These are phyloP conservation scores for Darevskia nairensis DNA, from an alignment of 2,797 vertebrate genomes.

Conservation along the genomic window DNA sequence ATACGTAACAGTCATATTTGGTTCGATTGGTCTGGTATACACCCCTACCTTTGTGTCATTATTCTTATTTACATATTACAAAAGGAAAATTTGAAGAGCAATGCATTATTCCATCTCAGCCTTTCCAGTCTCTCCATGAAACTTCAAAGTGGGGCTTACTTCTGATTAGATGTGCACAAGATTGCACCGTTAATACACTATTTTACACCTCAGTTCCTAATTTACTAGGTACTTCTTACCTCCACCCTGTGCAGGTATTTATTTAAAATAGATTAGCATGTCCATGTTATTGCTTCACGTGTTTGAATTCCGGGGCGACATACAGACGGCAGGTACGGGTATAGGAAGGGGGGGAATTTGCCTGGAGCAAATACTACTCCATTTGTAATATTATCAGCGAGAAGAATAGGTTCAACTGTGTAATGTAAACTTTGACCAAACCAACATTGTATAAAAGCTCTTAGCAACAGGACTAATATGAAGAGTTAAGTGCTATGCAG, in stretches of 20 bases:
- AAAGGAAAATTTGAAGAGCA: no score
- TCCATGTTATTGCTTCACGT: background rate
- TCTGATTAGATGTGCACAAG: no score
- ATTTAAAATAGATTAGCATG: background rate
- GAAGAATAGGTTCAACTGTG: constrained; percentile 6
- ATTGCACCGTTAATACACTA: background rate
- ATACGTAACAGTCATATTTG: no score
- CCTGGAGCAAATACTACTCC: constrained; percentile 12
- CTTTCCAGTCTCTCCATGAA: no score
- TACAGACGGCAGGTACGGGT: background rate
- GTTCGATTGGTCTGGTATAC: no score
- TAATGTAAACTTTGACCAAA: constrained; percentile 23
- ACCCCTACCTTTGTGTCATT: no score
- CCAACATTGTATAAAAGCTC: constrained; percentile 36
- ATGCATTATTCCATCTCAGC: no score
- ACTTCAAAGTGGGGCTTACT: no score
- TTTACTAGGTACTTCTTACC: background rate
- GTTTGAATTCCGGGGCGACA: background rate
- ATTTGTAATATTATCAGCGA: constrained; percentile 7
- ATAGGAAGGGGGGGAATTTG: background rate
- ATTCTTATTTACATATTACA: no score
- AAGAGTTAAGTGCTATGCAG: no score
- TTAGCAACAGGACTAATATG: no score
- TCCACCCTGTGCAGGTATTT: background rate
- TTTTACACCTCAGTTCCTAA: background rate